Percentiles rank a stretch among this genome's conserved stretches.
phyloP scores from a whole-genome alignment of 2,888 invertebrate genomes.

The Eilema depressum region DNA sequence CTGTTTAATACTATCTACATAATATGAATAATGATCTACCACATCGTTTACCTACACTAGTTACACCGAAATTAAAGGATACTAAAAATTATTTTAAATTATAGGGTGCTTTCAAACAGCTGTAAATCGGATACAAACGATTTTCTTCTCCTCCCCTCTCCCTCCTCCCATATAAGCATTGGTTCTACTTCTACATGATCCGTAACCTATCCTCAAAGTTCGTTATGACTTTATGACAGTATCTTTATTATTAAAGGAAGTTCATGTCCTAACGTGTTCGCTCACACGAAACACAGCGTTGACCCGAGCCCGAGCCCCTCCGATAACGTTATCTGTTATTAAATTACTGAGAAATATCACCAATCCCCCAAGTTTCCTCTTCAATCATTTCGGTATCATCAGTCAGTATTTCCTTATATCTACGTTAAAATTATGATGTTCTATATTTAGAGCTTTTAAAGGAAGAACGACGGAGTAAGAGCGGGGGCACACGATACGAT shows the following conservation, averaged over 20 bases:
- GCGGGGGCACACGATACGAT: too few species aligned
- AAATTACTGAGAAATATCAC: slow-evolving; percentile 57
- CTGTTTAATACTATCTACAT: too few species aligned
- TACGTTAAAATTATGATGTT: not conserved
- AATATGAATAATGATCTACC: too few species aligned
- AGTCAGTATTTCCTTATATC: not conserved
- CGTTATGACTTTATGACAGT: not conserved
- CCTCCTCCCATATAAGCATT: not conserved
- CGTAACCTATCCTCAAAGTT: not conserved
- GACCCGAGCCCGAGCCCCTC: slow-evolving; percentile 52
- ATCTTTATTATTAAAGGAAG: not conserved
- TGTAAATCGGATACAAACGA: not conserved
- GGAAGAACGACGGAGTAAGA: too few species aligned
- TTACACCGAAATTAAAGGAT: too few species aligned
- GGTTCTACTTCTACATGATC: not conserved
- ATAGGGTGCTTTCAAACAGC: too few species aligned
- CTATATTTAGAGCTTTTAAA: not conserved
- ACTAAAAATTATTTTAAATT: too few species aligned
- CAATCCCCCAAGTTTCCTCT: not conserved
- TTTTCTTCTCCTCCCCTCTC: not conserved
- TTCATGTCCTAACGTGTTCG: slow-evolving; percentile 8
- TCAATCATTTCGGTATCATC: not conserved
- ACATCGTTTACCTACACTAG: too few species aligned
- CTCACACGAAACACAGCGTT: slow-evolving; percentile 40
- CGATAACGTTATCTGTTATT: slow-evolving; percentile 63